phyloP scores from a whole-genome alignment of 2,797 vertebrate genomes.

The Eupleurogrammus muticus region DNA sequence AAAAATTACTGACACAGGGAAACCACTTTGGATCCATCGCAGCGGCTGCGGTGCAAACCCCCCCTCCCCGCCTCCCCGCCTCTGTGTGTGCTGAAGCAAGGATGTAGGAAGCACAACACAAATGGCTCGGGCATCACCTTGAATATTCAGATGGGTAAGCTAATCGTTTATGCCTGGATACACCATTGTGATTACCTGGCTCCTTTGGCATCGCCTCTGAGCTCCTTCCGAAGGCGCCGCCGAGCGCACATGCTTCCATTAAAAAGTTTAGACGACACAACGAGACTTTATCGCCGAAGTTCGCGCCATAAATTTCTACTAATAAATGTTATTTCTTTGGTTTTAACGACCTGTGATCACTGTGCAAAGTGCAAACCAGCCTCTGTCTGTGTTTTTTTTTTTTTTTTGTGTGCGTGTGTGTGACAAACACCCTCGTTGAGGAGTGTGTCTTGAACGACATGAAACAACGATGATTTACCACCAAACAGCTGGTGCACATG shows the following conservation, averaged over 20 bases:
- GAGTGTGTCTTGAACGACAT: conserved; percentile 41
- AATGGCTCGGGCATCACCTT: conserved; percentile 96
- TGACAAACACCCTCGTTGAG: conserved; percentile 54
- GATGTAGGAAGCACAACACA: conserved; percentile 95
- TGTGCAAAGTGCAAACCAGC: conserved; percentile 20
- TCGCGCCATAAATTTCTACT: conserved; percentile 6
- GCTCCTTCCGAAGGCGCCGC: conserved; percentile 50
- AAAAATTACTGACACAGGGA: conserved; percentile 98
- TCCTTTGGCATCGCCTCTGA: conserved; percentile 88
- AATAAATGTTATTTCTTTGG: conserved; percentile 28
- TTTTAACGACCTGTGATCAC: conserved; percentile 36
- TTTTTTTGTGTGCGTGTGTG: too few species aligned
- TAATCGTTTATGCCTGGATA: conserved; percentile 94
- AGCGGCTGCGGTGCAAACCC: conserved; percentile 84
- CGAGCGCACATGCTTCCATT: conserved; percentile 49
- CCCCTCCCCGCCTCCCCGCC: conserved; percentile 77
- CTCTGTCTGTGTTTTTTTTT: conserved; percentile 29
- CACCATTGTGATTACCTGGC: conserved; percentile 94
- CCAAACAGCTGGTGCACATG: conserved; percentile 66
- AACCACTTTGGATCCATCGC: conserved; percentile 91
- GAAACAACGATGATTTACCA: conserved; percentile 50
- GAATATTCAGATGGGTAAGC: conserved; percentile 96
- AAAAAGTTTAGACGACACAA: conserved; percentile 61
- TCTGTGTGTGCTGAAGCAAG: conserved; percentile 93
- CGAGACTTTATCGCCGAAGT: conserved; percentile 23